These are phyloP conservation scores for Tetrax tetrax DNA, from an alignment of 2,113 vertebrate genomes.

Conservation along the genomic window DNA sequence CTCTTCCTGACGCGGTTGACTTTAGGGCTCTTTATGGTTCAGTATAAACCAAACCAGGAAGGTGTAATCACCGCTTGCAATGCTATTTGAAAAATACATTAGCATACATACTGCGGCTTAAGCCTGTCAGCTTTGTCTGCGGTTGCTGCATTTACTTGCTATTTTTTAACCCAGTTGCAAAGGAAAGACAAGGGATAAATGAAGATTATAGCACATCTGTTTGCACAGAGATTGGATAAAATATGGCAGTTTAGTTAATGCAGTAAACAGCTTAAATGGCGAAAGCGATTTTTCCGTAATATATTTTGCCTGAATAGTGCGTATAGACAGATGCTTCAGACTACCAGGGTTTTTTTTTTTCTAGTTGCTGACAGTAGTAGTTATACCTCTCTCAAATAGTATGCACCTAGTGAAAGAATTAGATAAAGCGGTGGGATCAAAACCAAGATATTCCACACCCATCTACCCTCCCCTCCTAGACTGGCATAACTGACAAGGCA, in stretches of 20 bases:
- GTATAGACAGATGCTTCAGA: not conserved
- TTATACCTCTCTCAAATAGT: not conserved
- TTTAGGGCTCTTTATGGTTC: not conserved
- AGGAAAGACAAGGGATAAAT: not conserved
- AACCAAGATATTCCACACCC: not conserved
- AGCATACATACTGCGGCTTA: not conserved
- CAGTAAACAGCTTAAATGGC: not conserved
- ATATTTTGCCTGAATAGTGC: not conserved
- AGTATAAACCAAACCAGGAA: not conserved
- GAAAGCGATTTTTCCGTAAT: not conserved
- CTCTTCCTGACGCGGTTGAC: not conserved
- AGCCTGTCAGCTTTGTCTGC: not conserved
- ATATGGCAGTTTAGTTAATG: not conserved
- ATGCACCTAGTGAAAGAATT: not conserved
- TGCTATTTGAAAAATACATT: not conserved
- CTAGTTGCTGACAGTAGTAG: not conserved
- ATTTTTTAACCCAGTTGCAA: not conserved
- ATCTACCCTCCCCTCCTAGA: not conserved
- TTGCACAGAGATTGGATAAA: not conserved
- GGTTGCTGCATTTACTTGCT: not conserved
- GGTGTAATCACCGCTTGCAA: not conserved
- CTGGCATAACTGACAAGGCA: not conserved
- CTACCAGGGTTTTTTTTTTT: not conserved
- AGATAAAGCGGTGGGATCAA: not conserved
- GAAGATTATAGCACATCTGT: not conserved